A percentile compares a stretch with the other conserved stretches of the same genome.
phyloP scores from a whole-genome alignment of 2,113 vertebrate genomes.

The Calypte anna region DNA sequence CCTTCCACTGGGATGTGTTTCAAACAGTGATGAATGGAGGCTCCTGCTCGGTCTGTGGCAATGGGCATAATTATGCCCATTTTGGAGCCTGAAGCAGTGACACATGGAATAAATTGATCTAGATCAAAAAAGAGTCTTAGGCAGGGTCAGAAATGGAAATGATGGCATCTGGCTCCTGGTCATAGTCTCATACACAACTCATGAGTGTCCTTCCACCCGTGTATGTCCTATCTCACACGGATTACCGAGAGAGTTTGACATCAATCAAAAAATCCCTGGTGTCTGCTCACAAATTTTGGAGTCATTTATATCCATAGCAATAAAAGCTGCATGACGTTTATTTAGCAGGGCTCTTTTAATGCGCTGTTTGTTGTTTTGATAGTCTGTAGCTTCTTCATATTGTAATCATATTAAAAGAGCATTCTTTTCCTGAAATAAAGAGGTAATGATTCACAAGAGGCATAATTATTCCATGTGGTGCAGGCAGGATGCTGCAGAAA shows the following conservation, averaged over 20 bases:
- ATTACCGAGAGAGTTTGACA: not conserved
- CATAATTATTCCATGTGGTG: slow-evolving; percentile 33
- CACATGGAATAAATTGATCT: not conserved
- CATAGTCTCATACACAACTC: not conserved
- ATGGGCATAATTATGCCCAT: not conserved
- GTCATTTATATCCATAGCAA: slow-evolving; percentile 3
- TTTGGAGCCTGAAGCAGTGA: not conserved
- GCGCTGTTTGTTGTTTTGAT: not conserved
- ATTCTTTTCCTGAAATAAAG: slow-evolving; percentile 55
- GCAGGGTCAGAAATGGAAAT: not conserved
- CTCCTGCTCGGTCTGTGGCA: not conserved
- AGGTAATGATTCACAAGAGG: slow-evolving; percentile 55
- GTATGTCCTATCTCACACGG: not conserved
- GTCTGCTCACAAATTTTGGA: slow-evolving; percentile 6
- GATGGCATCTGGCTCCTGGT: not conserved
- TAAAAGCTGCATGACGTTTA: slow-evolving; percentile 34
- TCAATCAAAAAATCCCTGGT: slow-evolving; percentile 4
- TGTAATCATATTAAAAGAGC: slow-evolving; percentile 41
- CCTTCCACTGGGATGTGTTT: not conserved
- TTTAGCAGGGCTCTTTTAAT: not conserved
- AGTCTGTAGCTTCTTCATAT: not conserved
- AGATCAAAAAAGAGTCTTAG: not conserved
- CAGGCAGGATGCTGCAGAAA: slow-evolving; percentile 10
- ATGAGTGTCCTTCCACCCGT: not conserved
- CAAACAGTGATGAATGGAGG: not conserved